Percentiles rank a stretch among this genome's conserved stretches.
Evolutionary conservation across 2,888 invertebrate genomes (phyloP).

Genomic region (Volucella bombylans): DNA sequence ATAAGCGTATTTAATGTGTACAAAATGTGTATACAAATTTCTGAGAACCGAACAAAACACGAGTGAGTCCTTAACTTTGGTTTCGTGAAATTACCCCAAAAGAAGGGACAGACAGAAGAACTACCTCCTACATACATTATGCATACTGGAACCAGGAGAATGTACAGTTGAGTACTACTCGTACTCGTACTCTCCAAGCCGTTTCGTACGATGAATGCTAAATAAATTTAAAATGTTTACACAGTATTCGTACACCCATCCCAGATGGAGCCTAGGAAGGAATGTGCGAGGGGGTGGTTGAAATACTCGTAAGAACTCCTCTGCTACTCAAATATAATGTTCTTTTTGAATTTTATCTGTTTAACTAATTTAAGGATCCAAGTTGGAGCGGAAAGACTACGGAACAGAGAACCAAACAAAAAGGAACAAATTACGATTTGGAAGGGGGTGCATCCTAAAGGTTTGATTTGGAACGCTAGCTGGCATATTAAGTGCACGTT

Average conservation of each 20-base stretch:
- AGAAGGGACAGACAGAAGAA: conserved; percentile 14
- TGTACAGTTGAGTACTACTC: conserved; percentile 27
- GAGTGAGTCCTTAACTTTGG: conserved; percentile 64
- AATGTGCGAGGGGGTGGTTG: no score
- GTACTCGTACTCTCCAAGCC: background rate
- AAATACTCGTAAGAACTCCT: conserved; percentile 30
- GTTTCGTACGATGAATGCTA: conserved; percentile 52
- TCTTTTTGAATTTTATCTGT: conserved; percentile 69
- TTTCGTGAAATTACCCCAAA: conserved; percentile 56
- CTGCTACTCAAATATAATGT: conserved; percentile 67
- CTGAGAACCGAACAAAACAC: conserved; percentile 56
- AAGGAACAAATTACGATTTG: conserved; percentile 9
- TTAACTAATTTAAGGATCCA: conserved; percentile 70
- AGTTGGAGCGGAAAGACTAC: conserved; percentile 31
- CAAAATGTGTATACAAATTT: conserved; percentile 18
- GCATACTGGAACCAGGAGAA: conserved; percentile 33
- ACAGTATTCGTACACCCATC: conserved; percentile 41
- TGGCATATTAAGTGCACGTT: conserved; percentile 33
- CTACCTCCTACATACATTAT: conserved; percentile 52
- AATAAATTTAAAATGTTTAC: conserved; percentile 72
- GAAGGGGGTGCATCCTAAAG: conserved; percentile 4
- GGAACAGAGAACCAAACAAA: conserved; percentile 21
- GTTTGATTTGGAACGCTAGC: conserved; percentile 16
- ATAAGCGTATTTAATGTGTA: conserved; percentile 59
- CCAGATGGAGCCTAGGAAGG: background rate